Conservation (phyloP, 2,888 invertebrate species). For the Sphecodes monilicornis region DNA sequence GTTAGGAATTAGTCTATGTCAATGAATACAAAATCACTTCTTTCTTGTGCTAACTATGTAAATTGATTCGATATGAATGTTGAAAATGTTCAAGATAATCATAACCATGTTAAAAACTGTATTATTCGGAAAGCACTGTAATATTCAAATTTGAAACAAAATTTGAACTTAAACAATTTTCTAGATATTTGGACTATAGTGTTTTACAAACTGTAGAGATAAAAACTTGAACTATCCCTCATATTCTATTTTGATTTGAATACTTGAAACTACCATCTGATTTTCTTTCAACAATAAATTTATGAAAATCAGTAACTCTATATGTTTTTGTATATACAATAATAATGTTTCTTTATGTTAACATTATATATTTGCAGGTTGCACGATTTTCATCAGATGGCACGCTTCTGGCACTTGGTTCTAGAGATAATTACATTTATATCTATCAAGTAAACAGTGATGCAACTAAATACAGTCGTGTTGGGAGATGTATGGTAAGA, state of each 20-base stretch:
- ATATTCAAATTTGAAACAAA: too few species aligned
- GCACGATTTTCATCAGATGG: slow-evolving; percentile 93
- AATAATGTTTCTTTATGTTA: slow-evolving; percentile 6
- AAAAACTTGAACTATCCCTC: too few species aligned
- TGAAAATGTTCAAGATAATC: too few species aligned
- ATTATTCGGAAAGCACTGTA: too few species aligned
- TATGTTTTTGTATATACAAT: not conserved
- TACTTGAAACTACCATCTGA: not conserved
- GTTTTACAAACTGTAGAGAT: too few species aligned
- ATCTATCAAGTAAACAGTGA: slow-evolving; percentile 93
- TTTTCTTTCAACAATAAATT: not conserved
- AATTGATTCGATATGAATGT: too few species aligned
- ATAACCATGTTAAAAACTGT: too few species aligned
- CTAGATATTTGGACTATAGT: too few species aligned
- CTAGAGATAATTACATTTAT: slow-evolving; percentile 95
- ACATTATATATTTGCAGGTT: slow-evolving; percentile 85
- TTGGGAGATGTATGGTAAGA: slow-evolving; percentile 94
- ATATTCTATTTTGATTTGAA: not conserved
- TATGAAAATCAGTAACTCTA: not conserved
- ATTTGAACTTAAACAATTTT: too few species aligned
- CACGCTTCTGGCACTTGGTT: slow-evolving; percentile 92
- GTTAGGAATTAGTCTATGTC: too few species aligned
- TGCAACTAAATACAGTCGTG: slow-evolving; percentile 91
- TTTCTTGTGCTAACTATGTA: too few species aligned
- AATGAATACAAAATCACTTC: too few species aligned